phyloP scores from a whole-genome alignment of 2,797 vertebrate genomes.

The Petrocephalus schoutedeni region DNA sequence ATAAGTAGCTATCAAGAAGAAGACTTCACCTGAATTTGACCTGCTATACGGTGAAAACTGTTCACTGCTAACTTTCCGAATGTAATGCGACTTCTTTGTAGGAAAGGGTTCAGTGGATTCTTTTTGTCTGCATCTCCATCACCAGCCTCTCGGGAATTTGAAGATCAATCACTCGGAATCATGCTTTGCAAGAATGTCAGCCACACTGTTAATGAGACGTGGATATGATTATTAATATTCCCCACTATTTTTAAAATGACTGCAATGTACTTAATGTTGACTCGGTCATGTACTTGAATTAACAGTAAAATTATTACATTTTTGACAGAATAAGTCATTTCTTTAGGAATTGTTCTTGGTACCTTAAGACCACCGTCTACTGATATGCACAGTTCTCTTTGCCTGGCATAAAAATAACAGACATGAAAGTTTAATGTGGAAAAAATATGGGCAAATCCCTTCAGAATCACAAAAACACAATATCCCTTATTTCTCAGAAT shows the following conservation, averaged over 20 bases:
- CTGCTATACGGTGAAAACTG: neutral
- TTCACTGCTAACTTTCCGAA: no score
- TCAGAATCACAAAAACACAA: neutral
- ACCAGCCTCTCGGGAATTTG: neutral
- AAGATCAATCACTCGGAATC: neutral
- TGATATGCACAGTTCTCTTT: neutral
- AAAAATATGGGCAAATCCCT: neutral
- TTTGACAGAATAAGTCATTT: neutral
- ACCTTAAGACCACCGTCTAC: neutral
- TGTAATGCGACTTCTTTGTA: neutral
- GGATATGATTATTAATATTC: neutral
- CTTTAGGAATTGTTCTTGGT: neutral
- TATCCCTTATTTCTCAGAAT: neutral
- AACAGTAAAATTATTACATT: neutral
- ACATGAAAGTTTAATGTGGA: conserved; percentile 3
- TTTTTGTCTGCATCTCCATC: neutral
- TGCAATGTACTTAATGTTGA: neutral
- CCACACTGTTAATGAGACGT: neutral
- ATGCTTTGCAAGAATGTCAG: neutral
- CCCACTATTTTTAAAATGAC: neutral
- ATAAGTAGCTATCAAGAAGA: neutral
- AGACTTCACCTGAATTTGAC: neutral
- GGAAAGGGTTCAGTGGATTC: neutral
- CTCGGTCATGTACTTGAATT: neutral
- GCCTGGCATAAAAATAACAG: neutral